Percentiles rank a stretch among this genome's conserved stretches.
Evolutionary conservation across 2,797 vertebrate species (phyloP).

Genomic region (Sebastes baramenuke): DNA sequence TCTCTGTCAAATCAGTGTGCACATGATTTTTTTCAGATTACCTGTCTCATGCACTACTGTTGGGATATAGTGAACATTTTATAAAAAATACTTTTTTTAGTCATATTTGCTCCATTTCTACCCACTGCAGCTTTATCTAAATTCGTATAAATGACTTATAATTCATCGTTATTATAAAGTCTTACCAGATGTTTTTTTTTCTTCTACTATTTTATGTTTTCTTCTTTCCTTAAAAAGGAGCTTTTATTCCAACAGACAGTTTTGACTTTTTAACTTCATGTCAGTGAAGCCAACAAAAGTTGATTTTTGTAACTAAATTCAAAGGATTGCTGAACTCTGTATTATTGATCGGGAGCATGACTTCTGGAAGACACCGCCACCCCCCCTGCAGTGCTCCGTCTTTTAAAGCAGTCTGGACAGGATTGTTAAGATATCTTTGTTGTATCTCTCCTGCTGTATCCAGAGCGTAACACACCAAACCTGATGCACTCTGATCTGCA

Average conservation of each 20-base stretch:
- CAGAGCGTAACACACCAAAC: neutral
- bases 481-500: neutral
- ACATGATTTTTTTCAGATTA: too few species aligned
- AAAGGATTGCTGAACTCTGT: neutral
- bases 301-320: neutral
- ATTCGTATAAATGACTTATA: neutral
- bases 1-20: neutral
- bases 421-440: neutral
- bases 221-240: neutral
- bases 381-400: neutral
- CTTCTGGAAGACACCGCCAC: neutral
- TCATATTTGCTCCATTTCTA: too few species aligned
- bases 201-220: neutral
- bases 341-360: neutral
- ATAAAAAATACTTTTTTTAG: too few species aligned
- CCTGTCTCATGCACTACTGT: too few species aligned
- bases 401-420: conserved; percentile 1
- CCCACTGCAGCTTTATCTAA: neutral
- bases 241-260: neutral
- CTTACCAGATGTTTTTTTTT: neutral
- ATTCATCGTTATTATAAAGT: neutral
- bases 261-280: conserved; percentile 1
- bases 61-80: too few species aligned
- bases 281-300: neutral
- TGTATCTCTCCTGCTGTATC: neutral